A percentile compares a stretch with the other conserved stretches of the same genome.
These are phyloP conservation scores for Mercenaria mercenaria DNA, from an alignment of 1,140 invertebrate species.

Conservation along the genomic window DNA sequence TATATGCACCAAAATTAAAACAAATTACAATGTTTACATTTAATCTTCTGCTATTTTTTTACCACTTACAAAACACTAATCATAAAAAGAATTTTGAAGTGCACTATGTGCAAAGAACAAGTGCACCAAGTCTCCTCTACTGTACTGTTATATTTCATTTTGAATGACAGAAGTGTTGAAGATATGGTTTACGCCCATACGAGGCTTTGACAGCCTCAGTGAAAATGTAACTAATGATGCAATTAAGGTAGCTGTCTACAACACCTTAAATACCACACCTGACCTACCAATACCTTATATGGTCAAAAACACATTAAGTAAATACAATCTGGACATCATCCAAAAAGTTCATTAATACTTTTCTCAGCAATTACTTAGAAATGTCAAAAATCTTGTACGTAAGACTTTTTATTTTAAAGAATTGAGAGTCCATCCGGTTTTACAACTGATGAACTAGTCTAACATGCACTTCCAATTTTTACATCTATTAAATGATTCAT, in stretches of 20 bases:
- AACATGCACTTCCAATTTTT: too few species aligned
- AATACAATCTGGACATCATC: neutral
- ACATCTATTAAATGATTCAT: too few species aligned
- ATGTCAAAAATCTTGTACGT: too few species aligned
- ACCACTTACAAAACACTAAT: too few species aligned
- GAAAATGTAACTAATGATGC: constrained; percentile 29
- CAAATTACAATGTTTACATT: too few species aligned
- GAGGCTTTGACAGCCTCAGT: neutral
- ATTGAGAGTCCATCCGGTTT: too few species aligned
- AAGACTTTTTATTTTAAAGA: too few species aligned
- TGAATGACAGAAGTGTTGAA: neutral
- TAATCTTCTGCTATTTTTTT: too few species aligned
- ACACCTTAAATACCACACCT: constrained; percentile 46
- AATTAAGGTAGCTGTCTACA: constrained; percentile 46
- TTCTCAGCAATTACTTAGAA: neutral
- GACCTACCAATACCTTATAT: constrained; percentile 26
- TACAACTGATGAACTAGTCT: too few species aligned
- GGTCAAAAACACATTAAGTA: neutral
- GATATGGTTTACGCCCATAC: constrained; percentile 11
- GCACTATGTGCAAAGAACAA: neutral
- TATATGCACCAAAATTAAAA: too few species aligned
- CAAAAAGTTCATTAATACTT: constrained; percentile 10
- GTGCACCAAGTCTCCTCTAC: neutral
- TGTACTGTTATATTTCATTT: neutral
- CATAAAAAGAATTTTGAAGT: too few species aligned